These are phyloP conservation scores for Peromyscus nudipes DNA, from an alignment of 2,797 vertebrate species.

Conservation along the genomic window DNA sequence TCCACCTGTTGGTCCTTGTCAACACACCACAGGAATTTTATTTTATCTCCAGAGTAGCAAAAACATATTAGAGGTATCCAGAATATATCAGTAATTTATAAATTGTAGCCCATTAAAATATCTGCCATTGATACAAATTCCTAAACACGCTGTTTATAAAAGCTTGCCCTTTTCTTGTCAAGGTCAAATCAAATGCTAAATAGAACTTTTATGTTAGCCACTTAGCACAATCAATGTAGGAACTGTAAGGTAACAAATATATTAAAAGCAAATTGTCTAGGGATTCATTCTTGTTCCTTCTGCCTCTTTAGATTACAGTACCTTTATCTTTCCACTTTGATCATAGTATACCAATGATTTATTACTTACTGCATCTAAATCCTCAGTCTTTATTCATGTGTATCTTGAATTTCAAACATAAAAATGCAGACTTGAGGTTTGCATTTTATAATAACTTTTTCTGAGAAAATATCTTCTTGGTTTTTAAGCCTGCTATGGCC, in stretches of 20 bases:
- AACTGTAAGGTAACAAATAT: background rate
- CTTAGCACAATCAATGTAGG: conserved; percentile 21
- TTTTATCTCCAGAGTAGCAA: conserved; percentile 33
- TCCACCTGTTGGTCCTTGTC: background rate
- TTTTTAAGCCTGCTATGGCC: background rate
- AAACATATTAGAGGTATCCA: background rate
- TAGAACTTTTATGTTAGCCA: background rate
- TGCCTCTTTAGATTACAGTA: background rate
- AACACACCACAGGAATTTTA: background rate
- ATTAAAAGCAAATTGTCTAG: background rate
- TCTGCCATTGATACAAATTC: conserved; percentile 5
- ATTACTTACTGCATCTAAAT: background rate
- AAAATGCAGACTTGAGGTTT: background rate
- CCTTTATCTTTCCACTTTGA: conserved; percentile 2
- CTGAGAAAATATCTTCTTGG: conserved; percentile 36
- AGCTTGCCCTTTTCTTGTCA: background rate
- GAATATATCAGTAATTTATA: conserved; percentile 35
- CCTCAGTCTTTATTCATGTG: conserved; percentile 13
- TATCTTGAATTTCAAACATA: conserved; percentile 39
- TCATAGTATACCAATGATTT: background rate
- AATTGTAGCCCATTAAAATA: conserved; percentile 48
- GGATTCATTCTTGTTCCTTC: conserved; percentile 29
- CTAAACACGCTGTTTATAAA: background rate
- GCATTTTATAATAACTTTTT: background rate
- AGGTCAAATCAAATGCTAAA: background rate